Conservation (phyloP, 2,113 vertebrate species). For the Cyphomyrus plagiostoma region DNA sequence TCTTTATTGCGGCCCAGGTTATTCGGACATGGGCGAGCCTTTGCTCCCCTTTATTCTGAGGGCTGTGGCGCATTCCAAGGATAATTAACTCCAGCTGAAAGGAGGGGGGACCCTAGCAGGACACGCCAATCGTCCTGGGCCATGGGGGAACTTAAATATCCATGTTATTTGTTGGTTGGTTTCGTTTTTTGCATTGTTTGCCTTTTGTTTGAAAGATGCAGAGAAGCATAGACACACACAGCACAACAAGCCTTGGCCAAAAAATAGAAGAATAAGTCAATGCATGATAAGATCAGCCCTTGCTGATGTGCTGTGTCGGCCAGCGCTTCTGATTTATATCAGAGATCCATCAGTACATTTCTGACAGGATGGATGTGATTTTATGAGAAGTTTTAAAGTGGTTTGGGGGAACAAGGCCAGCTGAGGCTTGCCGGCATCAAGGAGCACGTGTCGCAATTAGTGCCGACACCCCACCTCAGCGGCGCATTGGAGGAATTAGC, state of each 20-base stretch:
- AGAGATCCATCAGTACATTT: conserved; percentile 37
- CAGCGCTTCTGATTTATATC: conserved; percentile 49
- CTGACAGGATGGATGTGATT: conserved; percentile 31
- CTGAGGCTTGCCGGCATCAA: conserved; percentile 35
- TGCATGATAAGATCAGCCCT: conserved; percentile 19
- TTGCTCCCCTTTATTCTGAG: conserved; percentile 72
- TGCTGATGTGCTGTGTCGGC: conserved; percentile 45
- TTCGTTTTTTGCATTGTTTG: neutral
- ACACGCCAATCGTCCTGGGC: conserved; percentile 65
- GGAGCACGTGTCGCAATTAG: conserved; percentile 45
- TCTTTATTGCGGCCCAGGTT: conserved; percentile 51
- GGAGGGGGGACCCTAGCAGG: conserved; percentile 68
- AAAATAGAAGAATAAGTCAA: conserved; percentile 19
- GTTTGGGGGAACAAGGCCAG: conserved; percentile 48
- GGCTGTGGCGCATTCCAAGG: conserved; percentile 71
- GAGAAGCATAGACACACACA: conserved; percentile 48
- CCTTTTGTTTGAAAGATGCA: conserved; percentile 61
- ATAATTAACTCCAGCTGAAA: conserved; percentile 93
- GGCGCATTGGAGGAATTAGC: neutral
- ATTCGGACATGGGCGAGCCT: conserved; percentile 65
- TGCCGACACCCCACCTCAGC: conserved; percentile 33
- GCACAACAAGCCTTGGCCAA: conserved; percentile 22
- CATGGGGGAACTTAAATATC: conserved; percentile 17
- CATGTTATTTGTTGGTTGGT: conserved; percentile 48
- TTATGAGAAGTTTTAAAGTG: conserved; percentile 52